Conservation (phyloP, 2,113 vertebrate species). For the Malurus cyaneus region DNA sequence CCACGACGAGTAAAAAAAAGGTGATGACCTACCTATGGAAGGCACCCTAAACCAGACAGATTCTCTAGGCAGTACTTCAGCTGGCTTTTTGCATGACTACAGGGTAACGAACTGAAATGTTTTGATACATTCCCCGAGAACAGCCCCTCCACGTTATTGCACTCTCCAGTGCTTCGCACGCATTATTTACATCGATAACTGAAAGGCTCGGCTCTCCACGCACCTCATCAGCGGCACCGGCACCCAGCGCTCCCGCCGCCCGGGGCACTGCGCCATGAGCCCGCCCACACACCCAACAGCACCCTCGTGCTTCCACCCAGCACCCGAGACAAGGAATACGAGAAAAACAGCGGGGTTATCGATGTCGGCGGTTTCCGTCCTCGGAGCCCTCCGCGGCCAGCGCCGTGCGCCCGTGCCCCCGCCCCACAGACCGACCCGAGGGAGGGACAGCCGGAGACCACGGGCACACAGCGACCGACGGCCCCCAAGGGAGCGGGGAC, state of each 20-base stretch:
- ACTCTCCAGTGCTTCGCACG: fast-evolving
- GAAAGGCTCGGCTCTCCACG: background rate
- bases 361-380: too few species aligned
- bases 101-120: fast-evolving
- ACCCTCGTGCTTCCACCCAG: background rate
- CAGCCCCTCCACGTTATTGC: fast-evolving
- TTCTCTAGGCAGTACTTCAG: background rate
- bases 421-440: background rate
- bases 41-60: background rate
- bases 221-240: background rate
- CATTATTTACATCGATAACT: background rate
- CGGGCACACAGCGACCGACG: background rate
- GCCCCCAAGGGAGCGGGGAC: fast-evolving
- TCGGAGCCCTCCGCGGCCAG: background rate
- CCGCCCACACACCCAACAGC: background rate
- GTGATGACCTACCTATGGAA: background rate
- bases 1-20: background rate
- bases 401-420: background rate
- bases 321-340: fast-evolving
- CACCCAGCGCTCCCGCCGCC: background rate
- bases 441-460: fast-evolving
- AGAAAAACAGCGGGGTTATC: fast-evolving
- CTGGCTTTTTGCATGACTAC: background rate
- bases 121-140: background rate
- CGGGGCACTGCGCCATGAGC: background rate